Base-by-base conservation (phyloP, 2,888 invertebrate species). In the Adineta ricciae region DNA sequence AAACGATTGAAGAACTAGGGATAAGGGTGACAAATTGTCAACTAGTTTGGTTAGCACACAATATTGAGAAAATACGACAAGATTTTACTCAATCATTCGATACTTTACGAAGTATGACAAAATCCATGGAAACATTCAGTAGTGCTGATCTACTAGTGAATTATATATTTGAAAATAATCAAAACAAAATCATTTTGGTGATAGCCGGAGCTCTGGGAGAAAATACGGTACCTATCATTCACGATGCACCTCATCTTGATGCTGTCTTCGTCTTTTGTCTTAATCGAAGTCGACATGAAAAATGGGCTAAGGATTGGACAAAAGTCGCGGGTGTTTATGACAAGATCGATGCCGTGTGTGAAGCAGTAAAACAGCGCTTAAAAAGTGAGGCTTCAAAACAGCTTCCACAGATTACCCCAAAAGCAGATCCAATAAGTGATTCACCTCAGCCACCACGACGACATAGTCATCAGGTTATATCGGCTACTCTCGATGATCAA, bases 1-100 rank as follows among this genome's bases (percentile, higher is more conserved):
- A 2, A 0, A 14, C 14, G 3, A 41, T 2, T 0, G n/a, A 3
- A 1, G 11, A 8, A 16, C 8, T 38, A 41, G 1, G 5, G 16
- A 0, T 36, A 38, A 14, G 1, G 8, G 24, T 11, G 1, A 24
- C 38, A 41, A 24, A 24, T 2, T 41, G 4, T 78, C 38, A n/a
- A 41, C 1, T 78, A 19, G n/a, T 78, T 41, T 78, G 19, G 78
- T 38, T 78, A 14, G 78, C 38, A 2, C 1, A 41, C 24, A 19
- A 41, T 11, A n/a, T 38, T 24, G n/a, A 78, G 11, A 41, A 78
- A 41, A 19, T 78, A 16, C 38, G 41, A 24, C 38, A 41, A 21
- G 41, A 38, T 0, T 41, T 41, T 78, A 4, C 78, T 21, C 8
- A 38, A 14, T 21, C 41, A 41, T 38, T 78, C 41, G 9, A 24